phyloP scores from a whole-genome alignment of 2,113 vertebrate genomes.

The rabbit (Oryctolagus cuniculus) region mOryCun1.1 NC_091434.1:78660001-78660500 shows the following conservation, averaged over 20 bases:
- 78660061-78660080: neutral
- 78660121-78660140: neutral
- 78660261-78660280: neutral
- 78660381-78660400: no score
- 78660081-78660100: neutral
- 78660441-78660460: no score
- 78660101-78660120: neutral
- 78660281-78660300: neutral
- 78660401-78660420: no score
- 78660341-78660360: neutral
- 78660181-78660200: neutral
- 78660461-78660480: no score
- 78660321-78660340: neutral
- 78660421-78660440: no score
- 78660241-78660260: neutral
- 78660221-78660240: neutral
- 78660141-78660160: neutral
- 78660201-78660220: neutral
- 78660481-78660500: no score
- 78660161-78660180: neutral
- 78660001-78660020: conserved; percentile 2
- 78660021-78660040: neutral
- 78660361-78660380: no score
- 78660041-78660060: neutral
- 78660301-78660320: neutral